Conservation (phyloP, 2,888 invertebrate species). For the Drosophila percnosoma region DNA sequence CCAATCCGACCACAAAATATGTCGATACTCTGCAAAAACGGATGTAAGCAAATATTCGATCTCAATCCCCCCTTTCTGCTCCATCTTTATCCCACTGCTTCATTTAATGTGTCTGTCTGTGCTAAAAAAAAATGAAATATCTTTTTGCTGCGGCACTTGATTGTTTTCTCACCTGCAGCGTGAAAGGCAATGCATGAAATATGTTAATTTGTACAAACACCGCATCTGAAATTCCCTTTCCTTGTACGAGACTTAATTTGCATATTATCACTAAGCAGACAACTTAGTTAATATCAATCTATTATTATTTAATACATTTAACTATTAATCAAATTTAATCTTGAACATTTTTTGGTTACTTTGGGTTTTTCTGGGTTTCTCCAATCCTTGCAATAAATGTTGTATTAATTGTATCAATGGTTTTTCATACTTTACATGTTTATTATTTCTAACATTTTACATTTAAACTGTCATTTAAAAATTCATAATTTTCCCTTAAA, state of each 20-base stretch:
- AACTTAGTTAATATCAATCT: not conserved
- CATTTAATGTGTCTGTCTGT: constrained; percentile 6
- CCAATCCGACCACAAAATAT: constrained; percentile 63
- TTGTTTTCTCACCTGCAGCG: constrained; percentile 52
- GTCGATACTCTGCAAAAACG: constrained; percentile 51
- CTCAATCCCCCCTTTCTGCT: not conserved
- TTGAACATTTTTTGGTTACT: not conserved
- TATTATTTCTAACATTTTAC: too few relatives aligned
- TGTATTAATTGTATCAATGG: too few relatives aligned
- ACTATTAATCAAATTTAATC: not conserved
- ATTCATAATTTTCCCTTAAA: not conserved
- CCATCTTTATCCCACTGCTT: not conserved
- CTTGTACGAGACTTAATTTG: not conserved
- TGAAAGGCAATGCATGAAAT: not conserved
- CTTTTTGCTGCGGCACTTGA: constrained; percentile 45
- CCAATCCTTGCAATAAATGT: too few relatives aligned
- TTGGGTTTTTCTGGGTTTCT: too few relatives aligned
- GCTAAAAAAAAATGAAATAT: constrained; percentile 41
- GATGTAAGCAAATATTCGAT: constrained; percentile 62
- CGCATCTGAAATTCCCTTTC: constrained; percentile 23
- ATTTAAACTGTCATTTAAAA: too few relatives aligned
- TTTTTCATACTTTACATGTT: too few relatives aligned
- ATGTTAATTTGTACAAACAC: not conserved
- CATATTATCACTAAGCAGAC: not conserved
- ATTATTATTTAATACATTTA: not conserved